Evolutionary conservation across 2,113 vertebrate species (phyloP), one percentile per base, ranked within the genome.

Genomic region (Gorsachius goisagi): DNA sequence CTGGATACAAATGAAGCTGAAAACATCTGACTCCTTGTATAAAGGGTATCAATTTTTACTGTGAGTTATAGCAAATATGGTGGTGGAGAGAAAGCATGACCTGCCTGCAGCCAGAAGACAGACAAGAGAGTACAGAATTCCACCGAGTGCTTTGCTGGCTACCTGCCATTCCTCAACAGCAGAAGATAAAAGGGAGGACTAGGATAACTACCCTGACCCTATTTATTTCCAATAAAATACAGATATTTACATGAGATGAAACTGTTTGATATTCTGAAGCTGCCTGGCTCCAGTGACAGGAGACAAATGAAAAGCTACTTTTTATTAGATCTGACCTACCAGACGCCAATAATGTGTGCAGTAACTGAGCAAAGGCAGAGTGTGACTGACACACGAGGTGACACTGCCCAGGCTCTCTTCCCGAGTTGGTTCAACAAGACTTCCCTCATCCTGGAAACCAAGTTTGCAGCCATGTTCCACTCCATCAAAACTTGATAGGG

Each of bases 281-380:
- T 74, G 75, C 69, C 24, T 0, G 0, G 35, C 75, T 90, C 41
- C 64, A 80, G 62, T 84, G 79, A 80, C 67, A 88, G 75, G 45
- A 93, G 59, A 91, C 75, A 93, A 95, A 93, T 85, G 50, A 88
- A 88, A 95, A 89, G 55, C 66, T 79, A 37, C 66, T 85, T 94
- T 81, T 96, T 88, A 68, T 79, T 85, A 88, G 56, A 75, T 53
- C 87, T 89, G 93, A 72, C 30, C 71, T 64, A 82, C 35, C 26
- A 58, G 45, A 60, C 94, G 83, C 44, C 67, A 91, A 13, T 60
- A 89, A 49, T 1, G 1, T 0, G 3, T 9, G 45, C 35, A 75
- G 3, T 79, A 69, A 78, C 30, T 74, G 27, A 64, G 91, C n/a
- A n/a, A 69, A 86, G 37, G 56, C 23, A 67, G 21, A 16, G n/a